Evolutionary conservation across 2,888 invertebrate species (phyloP).

Genomic region (Phaonia tiefii): DNA sequence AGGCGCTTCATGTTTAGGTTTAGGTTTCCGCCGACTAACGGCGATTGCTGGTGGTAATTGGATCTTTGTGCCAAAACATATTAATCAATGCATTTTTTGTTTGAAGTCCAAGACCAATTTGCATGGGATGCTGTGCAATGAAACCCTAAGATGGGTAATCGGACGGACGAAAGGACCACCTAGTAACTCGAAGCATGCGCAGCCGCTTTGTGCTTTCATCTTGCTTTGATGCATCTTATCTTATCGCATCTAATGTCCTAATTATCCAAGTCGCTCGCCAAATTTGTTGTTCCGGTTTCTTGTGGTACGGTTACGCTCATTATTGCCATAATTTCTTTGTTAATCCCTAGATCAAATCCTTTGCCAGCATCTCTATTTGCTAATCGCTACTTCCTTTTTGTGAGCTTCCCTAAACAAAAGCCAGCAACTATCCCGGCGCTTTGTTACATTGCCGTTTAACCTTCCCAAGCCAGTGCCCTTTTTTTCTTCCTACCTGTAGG

Average conservation of each 20-base stretch:
- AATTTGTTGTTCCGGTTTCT: slow-evolving; percentile 51
- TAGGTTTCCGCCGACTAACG: slow-evolving; percentile 27
- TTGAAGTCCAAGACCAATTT: slow-evolving; percentile 1
- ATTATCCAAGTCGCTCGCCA: slow-evolving; percentile 37
- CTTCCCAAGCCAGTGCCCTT: neutral
- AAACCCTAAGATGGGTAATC: neutral
- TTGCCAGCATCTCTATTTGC: neutral
- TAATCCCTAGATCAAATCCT: neutral
- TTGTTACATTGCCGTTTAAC: no score
- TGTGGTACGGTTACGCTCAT: slow-evolving; percentile 48
- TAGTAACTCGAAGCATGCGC: no score
- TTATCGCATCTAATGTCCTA: slow-evolving; percentile 41
- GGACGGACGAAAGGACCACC: neutral
- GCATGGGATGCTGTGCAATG: slow-evolving; percentile 25
- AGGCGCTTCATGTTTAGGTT: slow-evolving; percentile 13
- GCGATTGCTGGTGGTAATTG: slow-evolving; percentile 47
- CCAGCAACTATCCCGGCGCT: slow-evolving; percentile 32
- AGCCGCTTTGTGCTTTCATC: no score
- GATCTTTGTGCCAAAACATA: slow-evolving; percentile 40
- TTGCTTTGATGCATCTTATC: slow-evolving; percentile 4
- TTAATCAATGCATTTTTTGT: slow-evolving; percentile 42
- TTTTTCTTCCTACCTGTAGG: slow-evolving; percentile 21
- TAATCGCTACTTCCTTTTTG: slow-evolving; percentile 60
- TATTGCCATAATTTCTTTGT: slow-evolving; percentile 35
- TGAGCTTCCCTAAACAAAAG: slow-evolving; percentile 45